Evolutionary conservation across 2,113 vertebrate genomes (phyloP), one percentile per base, ranked within the genome.

Genomic region (Daubentonia madagascariensis): DNA sequence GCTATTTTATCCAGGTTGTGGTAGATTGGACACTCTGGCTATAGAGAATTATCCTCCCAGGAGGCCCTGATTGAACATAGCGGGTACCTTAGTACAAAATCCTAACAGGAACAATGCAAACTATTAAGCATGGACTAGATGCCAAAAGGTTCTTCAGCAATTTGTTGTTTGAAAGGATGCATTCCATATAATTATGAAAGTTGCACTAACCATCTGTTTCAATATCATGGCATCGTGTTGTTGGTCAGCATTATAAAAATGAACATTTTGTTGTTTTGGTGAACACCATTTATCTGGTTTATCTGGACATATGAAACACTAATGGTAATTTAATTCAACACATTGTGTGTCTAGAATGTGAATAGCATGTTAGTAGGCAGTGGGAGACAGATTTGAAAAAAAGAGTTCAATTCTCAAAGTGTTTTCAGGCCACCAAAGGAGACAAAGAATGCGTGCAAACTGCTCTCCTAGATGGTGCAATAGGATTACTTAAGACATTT

Each of bases 181-280:
- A 54, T 73, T 80, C 88, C 20, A 65, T 43, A 20, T 32, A 88
- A 95, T 63, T 96, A 45, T 68, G 78, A 50, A 84, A 72, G 93
- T 75, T 0, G 7, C 96, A 92, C 94, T 94, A 91, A 97, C 97
- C 96, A 96, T 97, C 98, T 98, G 96, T 6, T 22, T 91, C 48
- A 75, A 81, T 54, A 70, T 85, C 86, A 52, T 4, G 48, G 67
- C 59, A 52, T 43, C 78, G 35, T 70, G 68, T 78, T 96, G 43
- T 22, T 92, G 97, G 75, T 92, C 63, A 97, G 92, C 72, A 16
- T 0, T 57, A 23, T 32, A 72, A 89, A 93, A 97, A 57, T 8
- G 81, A 97, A 70, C 48, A 85, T 95, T 63, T 95, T 68, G 45
- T 85, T 97, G 32, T 94, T 97, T 76, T 96, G 52, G 68, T 89